Evolutionary conservation across 2,888 invertebrate genomes (phyloP).

Genomic region (Coelopa pilipes): DNA sequence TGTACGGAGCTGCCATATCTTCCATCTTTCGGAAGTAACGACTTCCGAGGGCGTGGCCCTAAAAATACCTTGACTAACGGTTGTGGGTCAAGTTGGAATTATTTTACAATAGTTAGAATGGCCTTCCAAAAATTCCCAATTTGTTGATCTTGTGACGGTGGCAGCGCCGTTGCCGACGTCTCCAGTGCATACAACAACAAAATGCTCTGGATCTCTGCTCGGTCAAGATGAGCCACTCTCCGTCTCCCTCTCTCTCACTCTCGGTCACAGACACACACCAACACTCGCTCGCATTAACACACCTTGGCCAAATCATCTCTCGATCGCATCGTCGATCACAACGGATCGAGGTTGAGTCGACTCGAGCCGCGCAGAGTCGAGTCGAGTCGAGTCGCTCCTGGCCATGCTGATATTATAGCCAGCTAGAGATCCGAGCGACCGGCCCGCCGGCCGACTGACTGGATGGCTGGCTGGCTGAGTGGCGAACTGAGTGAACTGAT

Average conservation of each 20-base stretch:
- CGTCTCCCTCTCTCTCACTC: too few relatives aligned
- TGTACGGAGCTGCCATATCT: background rate
- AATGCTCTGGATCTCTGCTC: too few relatives aligned
- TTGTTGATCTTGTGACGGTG: background rate
- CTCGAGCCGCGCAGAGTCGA: constrained; percentile 6
- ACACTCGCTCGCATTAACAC: background rate
- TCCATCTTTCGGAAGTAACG: background rate
- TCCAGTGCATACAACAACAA: constrained; percentile 1
- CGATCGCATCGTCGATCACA: constrained; percentile 1
- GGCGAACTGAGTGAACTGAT: background rate
- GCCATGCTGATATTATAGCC: too few relatives aligned
- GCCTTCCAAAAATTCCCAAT: background rate
- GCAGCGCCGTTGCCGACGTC: background rate
- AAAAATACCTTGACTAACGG: background rate
- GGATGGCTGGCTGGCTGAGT: background rate
- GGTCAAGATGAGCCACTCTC: background rate
- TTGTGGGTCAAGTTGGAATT: background rate
- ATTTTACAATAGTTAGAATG: background rate
- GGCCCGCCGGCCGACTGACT: too few relatives aligned
- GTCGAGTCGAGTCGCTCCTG: background rate
- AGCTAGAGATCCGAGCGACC: too few relatives aligned
- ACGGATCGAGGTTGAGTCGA: constrained; percentile 16
- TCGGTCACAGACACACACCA: constrained; percentile 1
- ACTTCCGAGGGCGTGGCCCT: too few relatives aligned
- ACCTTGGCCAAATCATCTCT: background rate